These are phyloP conservation scores for Acronicta alni DNA, from an alignment of 2,888 invertebrate genomes.

Conservation along the genomic window DNA sequence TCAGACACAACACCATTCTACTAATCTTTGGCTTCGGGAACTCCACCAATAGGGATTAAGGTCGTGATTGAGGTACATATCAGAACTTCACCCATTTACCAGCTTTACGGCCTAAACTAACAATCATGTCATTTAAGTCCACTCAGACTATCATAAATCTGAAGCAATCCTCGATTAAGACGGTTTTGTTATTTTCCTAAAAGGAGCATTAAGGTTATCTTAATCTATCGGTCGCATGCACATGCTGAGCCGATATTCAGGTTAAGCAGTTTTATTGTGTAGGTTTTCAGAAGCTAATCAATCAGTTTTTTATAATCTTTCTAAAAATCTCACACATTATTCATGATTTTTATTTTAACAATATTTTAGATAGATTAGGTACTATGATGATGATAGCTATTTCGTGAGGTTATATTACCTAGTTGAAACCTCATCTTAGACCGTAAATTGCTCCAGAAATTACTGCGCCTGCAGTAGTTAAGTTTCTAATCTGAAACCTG, in stretches of 20 bases:
- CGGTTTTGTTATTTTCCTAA: not conserved
- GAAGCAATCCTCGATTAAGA: not conserved
- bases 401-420: too few relatives aligned
- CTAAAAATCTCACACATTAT: too few relatives aligned
- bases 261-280: too few relatives aligned
- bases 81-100: constrained; percentile 40
- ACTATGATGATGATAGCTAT: too few relatives aligned
- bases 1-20: constrained; percentile 2
- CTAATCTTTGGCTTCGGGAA: constrained; percentile 29
- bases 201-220: too few relatives aligned
- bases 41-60: constrained; percentile 23
- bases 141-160: constrained; percentile 13
- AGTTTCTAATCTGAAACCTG: constrained; percentile 11
- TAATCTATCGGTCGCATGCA: too few relatives aligned
- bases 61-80: constrained; percentile 37
- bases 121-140: constrained; percentile 15
- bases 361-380: too few relatives aligned
- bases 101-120: constrained; percentile 34
- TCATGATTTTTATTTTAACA: too few relatives aligned
- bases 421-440: not conserved
- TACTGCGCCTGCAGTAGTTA: not conserved
- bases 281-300: too few relatives aligned
- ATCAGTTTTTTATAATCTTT: too few relatives aligned
- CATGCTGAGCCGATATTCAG: too few relatives aligned
- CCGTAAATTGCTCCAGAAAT: not conserved